These are phyloP conservation scores for Sebastes cheni DNA, from an alignment of 2,797 vertebrate genomes.

Conservation along the genomic window DNA sequence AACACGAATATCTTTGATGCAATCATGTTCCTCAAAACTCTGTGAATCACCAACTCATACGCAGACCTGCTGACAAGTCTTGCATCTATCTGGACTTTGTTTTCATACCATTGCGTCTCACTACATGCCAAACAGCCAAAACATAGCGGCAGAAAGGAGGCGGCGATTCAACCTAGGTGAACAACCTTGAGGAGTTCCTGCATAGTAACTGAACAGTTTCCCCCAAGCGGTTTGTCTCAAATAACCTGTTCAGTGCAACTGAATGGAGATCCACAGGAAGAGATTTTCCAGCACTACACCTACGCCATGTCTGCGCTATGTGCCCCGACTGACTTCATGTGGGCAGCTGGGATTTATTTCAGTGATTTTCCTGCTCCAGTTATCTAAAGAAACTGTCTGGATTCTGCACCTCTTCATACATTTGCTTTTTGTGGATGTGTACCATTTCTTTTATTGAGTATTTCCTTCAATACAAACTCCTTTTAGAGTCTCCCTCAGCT, in stretches of 20 bases:
- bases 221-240: neutral
- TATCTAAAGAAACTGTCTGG: neutral
- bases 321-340: constrained; percentile 38
- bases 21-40: neutral
- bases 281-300: constrained; percentile 37
- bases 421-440: neutral
- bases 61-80: neutral
- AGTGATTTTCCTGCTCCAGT: constrained; percentile 20
- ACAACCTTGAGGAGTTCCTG: constrained; percentile 13
- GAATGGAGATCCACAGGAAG: constrained; percentile 28
- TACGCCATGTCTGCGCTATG: constrained; percentile 42
- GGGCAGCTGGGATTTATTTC: constrained; percentile 45
- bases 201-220: neutral
- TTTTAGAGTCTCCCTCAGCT: neutral
- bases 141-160: constrained; percentile 2
- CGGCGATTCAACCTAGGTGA: neutral
- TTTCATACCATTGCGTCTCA: constrained; percentile 58
- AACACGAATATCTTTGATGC: neutral
- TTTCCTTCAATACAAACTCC: neutral
- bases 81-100: constrained; percentile 39
- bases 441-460: neutral
- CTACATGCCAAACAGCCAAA: constrained; percentile 46
- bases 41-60: neutral
- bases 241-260: neutral
- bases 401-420: neutral